Evolutionary conservation across 2,113 vertebrate genomes (phyloP).

Genomic region (Trichomycterus rosablanca): DNA sequence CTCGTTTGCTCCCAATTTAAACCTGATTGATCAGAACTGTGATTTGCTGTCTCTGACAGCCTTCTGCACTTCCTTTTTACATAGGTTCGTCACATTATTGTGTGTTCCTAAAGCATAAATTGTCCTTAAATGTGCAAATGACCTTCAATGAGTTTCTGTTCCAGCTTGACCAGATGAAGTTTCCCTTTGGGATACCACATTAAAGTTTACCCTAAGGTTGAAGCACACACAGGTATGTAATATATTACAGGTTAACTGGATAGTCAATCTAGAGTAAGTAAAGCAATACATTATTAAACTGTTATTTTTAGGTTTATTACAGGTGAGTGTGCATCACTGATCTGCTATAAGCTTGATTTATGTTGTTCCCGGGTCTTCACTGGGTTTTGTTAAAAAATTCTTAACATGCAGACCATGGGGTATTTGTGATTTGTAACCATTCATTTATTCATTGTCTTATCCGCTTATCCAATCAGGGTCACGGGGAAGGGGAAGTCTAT

Average conservation of each 20-base stretch:
- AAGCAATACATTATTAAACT: slow-evolving; percentile 15
- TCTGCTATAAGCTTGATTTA: too few relatives aligned
- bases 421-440: too few relatives aligned
- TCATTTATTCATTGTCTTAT: too few relatives aligned
- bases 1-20: not conserved
- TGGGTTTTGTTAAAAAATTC: too few relatives aligned
- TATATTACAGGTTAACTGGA: slow-evolving; percentile 11
- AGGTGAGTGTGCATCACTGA: too few relatives aligned
- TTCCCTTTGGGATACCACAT: slow-evolving; percentile 16
- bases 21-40: slow-evolving; percentile 56
- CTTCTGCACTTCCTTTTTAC: not conserved
- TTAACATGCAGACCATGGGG: too few relatives aligned
- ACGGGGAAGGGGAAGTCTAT: too few relatives aligned
- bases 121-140: slow-evolving; percentile 15
- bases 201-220: slow-evolving; percentile 23
- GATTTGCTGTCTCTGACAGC: slow-evolving; percentile 12
- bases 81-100: not conserved
- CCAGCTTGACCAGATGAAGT: slow-evolving; percentile 2
- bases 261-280: slow-evolving; percentile 25
- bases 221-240: slow-evolving; percentile 4
- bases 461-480: too few relatives aligned
- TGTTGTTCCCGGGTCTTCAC: too few relatives aligned
- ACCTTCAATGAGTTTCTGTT: slow-evolving; percentile 20
- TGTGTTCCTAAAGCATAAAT: slow-evolving; percentile 8
- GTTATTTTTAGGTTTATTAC: too few relatives aligned